Conservation (phyloP, 2,888 invertebrate genomes). For the Zhengitettix transpicula region DNA sequence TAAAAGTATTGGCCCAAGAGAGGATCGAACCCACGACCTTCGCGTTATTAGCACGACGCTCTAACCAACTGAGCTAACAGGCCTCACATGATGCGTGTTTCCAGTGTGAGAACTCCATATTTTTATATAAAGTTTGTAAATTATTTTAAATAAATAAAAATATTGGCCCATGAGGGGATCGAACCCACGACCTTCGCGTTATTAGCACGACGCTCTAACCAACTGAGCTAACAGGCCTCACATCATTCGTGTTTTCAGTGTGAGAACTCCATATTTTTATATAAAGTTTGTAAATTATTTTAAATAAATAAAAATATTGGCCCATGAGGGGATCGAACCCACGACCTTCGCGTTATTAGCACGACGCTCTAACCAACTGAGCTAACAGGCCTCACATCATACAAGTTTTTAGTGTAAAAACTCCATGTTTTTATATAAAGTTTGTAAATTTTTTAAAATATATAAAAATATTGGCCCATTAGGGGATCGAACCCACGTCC, state of each 20-base stretch:
- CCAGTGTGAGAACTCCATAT: too few species aligned
- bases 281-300: too few species aligned
- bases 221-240: not conserved
- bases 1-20: not conserved
- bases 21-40: not conserved
- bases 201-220: slow-evolving; percentile 1
- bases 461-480: too few species aligned
- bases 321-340: not conserved
- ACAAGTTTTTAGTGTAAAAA: too few species aligned
- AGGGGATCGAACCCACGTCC: not conserved
- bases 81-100: too few species aligned
- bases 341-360: slow-evolving; percentile 1
- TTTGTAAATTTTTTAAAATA: too few species aligned
- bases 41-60: slow-evolving; percentile 1
- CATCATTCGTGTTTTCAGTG: too few species aligned
- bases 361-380: slow-evolving; percentile 1
- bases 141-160: too few species aligned
- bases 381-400: not conserved
- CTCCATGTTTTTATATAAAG: too few species aligned
- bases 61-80: slow-evolving; percentile 1
- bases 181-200: slow-evolving; percentile 1
- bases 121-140: too few species aligned
- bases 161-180: not conserved
- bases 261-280: too few species aligned
- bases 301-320: not conserved